Base-by-base conservation (phyloP, 2,888 invertebrate species). In the Scaptomyza tumidula region DNA sequence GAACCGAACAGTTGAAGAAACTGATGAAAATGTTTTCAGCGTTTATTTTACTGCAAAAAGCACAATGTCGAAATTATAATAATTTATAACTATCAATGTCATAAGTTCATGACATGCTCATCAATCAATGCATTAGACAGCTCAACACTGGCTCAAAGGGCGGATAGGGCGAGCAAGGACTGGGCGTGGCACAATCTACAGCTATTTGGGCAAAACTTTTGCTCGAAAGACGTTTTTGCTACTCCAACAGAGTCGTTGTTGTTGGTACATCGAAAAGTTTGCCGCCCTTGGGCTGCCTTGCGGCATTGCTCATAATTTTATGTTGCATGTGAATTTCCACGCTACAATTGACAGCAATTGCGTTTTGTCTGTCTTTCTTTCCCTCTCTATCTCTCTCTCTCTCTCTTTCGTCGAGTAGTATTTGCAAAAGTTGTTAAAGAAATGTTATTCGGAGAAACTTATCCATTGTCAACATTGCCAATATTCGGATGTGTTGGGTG, bases 61-160 rank as follows among this genome's bases (percentile, higher is more conserved):
- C 67, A 77, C 62, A 78, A 84, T 81, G 85, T 86, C 75, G 73
- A 84, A 88, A 84, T 88, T 82, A 88, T 89, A 89, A 86, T 90
- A 91, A 90, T 91, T 91, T 90, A 90, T 90, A 89, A 91, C 90
- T 90, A 91, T 90, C 90, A 90, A 86, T 90, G 90, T 91, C 90
- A 91, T 89, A 90, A 91, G 90, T 90, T 90, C 87, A 78, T 90
- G 90, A 90, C 90, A 90, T 71, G 87, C 89, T 90, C 91, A 90
- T 91, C 90, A 91, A 91, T 91, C 90, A 91, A 84, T 80, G 75
- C 71, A 85, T 83, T 80, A 84, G 82, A 89, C 79, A 75, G 79
- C 84, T 72, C 67, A 65, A 65, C 86, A 69, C 62, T 70, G 55
- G 53, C 55, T 56, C 4, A 14, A 24, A 14, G 50, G 14, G 11